Percentiles rank a stretch among this genome's conserved stretches.
phyloP scores from a whole-genome alignment of 2,888 invertebrate species.

The Ichneumon xanthorius region DNA sequence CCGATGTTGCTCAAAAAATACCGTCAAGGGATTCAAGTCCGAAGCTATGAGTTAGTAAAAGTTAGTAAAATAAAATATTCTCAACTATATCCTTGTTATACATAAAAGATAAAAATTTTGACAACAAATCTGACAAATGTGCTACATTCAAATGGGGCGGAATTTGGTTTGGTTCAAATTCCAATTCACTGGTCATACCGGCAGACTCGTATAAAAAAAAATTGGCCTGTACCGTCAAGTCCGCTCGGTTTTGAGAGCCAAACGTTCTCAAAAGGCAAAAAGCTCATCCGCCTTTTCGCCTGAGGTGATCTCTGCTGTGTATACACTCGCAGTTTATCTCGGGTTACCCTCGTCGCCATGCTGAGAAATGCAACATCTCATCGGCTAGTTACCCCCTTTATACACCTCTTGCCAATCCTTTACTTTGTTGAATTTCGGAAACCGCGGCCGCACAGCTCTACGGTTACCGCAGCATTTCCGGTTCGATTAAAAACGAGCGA shows the following conservation, averaged over 20 bases:
- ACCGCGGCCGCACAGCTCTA: conserved; percentile 51
- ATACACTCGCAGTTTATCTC: background rate
- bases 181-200: too few relatives aligned
- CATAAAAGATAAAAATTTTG: too few relatives aligned
- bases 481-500: conserved; percentile 79
- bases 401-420: background rate
- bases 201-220: background rate
- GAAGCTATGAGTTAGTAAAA: too few relatives aligned
- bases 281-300: background rate
- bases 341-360: conserved; percentile 16
- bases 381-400: conserved; percentile 3
- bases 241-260: background rate
- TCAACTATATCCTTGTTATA: too few relatives aligned
- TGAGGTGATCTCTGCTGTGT: background rate
- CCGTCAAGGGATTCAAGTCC: too few relatives aligned
- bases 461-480: conserved; percentile 54
- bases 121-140: too few relatives aligned
- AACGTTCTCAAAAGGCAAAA: background rate
- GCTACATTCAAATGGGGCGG: too few relatives aligned
- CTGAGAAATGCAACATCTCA: conserved; percentile 27
- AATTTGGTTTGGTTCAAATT: too few relatives aligned
- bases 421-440: background rate
- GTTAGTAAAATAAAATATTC: too few relatives aligned
- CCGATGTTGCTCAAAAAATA: too few relatives aligned
- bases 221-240: background rate